Base-by-base conservation (phyloP, 2,888 invertebrate genomes). In the Morpho helenor region DNA sequence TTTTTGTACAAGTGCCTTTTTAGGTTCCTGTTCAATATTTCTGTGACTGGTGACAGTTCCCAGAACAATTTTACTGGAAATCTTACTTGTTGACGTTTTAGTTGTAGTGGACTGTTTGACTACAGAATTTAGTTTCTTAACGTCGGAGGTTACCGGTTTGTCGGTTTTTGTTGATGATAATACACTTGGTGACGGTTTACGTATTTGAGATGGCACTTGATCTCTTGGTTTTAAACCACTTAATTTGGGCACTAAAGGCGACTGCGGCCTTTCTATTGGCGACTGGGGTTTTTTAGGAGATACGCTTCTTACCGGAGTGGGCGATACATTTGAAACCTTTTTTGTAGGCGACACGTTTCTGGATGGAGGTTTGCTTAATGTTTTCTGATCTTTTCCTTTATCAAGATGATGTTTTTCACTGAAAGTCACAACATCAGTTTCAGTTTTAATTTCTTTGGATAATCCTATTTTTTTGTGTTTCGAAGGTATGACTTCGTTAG, bases 291-390 rank as follows among this genome's bases (percentile, higher is more conserved):
- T 90, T 66, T 82, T 84, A 2, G 89, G 87, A 1, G 89, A 87
- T 59, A 77, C 74, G 59, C 86, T 85, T 65, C 88, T 80, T 7
- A 76, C 67, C 39, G 75, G 70, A 22, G 82, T 80, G 22, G 75
- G 67, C 44, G 61, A 71, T 7, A 78, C 75, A 10, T 60, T 58
- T 60, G 77, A 76, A 55, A 67, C 62, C 65, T 77, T 87, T 64
- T 90, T 90, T 5, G 71, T 76, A 31, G 89, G 87, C 5, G 87
- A 87, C 16, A 75, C 70, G 62, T 77, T 87, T 66, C 85, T 76
- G 4, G 82, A 77, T 39, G 74, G 66, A 54, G 77, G 74, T 62
- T 84, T 87, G 52, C 63, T 77, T 8, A 70, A 58, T 7, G 67
- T 59, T 65, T 77, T 80, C 51, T 70, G 68, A 31, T 76, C 76